Conservation (phyloP, 2,797 vertebrate genomes). For the Sebastes taczanowskii region DNA sequence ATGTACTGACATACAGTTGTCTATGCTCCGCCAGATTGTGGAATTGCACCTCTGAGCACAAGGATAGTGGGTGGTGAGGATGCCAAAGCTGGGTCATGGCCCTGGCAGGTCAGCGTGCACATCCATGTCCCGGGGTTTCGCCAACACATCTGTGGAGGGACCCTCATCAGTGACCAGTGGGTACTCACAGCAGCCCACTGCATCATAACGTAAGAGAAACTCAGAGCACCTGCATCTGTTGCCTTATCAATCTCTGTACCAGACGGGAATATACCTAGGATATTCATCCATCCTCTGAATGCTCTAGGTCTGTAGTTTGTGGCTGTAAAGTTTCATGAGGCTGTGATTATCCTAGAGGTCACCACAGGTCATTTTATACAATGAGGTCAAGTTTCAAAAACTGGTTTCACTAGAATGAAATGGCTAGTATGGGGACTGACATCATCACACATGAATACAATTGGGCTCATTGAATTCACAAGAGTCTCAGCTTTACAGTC, state of each 20-base stretch:
- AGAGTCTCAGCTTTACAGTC: neutral
- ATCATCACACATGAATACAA: neutral
- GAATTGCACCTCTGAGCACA: slow-evolving; percentile 58
- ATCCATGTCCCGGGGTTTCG: rapidly evolving
- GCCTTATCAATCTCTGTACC: too few species aligned
- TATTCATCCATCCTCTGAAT: too few species aligned
- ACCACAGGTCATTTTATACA: too few species aligned
- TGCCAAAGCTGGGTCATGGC: slow-evolving; percentile 67
- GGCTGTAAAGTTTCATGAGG: too few species aligned
- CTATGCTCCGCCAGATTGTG: slow-evolving; percentile 62
- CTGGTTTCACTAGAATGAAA: too few species aligned
- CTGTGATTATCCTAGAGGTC: too few species aligned
- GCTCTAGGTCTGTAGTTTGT: too few species aligned
- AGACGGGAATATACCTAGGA: too few species aligned
- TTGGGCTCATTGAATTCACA: neutral
- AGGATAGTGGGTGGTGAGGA: slow-evolving; percentile 66
- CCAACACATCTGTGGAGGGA: slow-evolving; percentile 71
- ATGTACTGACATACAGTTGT: neutral
- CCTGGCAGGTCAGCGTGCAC: slow-evolving; percentile 77
- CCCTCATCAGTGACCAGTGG: slow-evolving; percentile 74
- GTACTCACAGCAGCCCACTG: slow-evolving; percentile 77
- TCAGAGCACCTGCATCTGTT: neutral
- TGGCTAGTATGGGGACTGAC: too few species aligned
- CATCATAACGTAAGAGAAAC: slow-evolving; percentile 42
- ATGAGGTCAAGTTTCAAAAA: too few species aligned